Evolutionary conservation across 2,113 vertebrate genomes (phyloP).

Genomic region (Lophura nycthemera): DNA sequence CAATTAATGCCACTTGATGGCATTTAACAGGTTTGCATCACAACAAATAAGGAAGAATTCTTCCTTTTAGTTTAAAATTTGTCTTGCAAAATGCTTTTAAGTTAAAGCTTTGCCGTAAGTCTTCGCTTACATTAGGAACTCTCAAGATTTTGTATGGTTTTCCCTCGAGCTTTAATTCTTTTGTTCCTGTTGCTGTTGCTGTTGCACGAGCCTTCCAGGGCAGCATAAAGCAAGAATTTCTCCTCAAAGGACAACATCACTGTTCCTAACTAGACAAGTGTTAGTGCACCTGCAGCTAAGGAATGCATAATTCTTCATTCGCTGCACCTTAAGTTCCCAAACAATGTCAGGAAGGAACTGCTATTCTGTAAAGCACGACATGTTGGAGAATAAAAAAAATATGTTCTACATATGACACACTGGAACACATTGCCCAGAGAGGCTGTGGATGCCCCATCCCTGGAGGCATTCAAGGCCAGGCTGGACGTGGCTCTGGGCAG

Average conservation of each 20-base stretch:
- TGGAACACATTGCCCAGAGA: no score
- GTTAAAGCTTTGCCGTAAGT: neutral
- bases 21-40: neutral
- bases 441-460: no score
- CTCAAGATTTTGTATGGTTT: neutral
- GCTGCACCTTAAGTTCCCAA: neutral
- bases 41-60: neutral
- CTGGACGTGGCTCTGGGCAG: no score
- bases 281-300: neutral
- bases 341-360: conserved; percentile 12
- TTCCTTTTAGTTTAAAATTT: neutral
- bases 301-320: neutral
- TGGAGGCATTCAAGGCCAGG: no score
- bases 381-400: neutral
- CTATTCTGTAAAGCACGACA: neutral
- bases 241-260: neutral
- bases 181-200: neutral
- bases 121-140: neutral
- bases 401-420: no score
- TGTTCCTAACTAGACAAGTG: neutral
- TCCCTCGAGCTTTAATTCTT: neutral
- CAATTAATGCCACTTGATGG: neutral
- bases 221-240: neutral
- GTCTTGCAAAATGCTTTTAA: neutral
- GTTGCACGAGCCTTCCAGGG: neutral